Percentiles rank a stretch among this genome's conserved stretches.
These are phyloP conservation scores for Equus quagga DNA, from an alignment of 2,113 vertebrate genomes.

Conservation along the genomic window DNA sequence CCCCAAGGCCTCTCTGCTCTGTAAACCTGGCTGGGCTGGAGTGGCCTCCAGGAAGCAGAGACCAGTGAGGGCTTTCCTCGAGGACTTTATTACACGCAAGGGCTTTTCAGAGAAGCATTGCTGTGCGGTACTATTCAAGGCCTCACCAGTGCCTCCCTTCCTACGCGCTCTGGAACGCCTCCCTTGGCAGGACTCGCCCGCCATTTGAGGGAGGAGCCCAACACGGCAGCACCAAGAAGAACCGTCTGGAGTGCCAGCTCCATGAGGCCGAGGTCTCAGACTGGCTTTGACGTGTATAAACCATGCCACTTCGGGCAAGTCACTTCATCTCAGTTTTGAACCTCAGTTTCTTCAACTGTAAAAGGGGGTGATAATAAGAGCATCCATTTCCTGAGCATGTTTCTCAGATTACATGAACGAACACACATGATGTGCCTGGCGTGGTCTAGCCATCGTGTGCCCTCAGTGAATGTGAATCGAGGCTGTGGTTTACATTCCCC, in stretches of 20 bases:
- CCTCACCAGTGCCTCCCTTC: background rate
- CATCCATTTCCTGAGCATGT: background rate
- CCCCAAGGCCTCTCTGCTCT: background rate
- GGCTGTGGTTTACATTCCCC: background rate
- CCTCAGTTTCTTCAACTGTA: background rate
- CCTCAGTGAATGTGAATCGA: background rate
- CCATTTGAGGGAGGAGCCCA: background rate
- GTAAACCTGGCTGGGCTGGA: background rate
- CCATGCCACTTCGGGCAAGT: too few relatives aligned
- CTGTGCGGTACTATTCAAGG: background rate
- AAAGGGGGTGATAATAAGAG: background rate
- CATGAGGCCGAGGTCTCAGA: too few relatives aligned
- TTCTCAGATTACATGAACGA: background rate
- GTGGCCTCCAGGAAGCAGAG: background rate
- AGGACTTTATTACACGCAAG: background rate
- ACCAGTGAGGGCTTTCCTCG: background rate
- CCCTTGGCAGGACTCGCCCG: background rate
- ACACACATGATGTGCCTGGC: accelerated
- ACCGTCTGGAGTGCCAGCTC: background rate
- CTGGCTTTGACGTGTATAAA: background rate
- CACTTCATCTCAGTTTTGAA: background rate
- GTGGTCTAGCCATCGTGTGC: accelerated
- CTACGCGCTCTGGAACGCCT: background rate
- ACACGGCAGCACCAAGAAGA: background rate
- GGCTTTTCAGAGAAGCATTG: background rate